A percentile compares a stretch with the other conserved stretches of the same genome.
Evolutionary conservation across 30 jellyfish, hydroid and myxozoan genomes (phyloP).

Genomic region (Pseudorhiza aurosa): DNA sequence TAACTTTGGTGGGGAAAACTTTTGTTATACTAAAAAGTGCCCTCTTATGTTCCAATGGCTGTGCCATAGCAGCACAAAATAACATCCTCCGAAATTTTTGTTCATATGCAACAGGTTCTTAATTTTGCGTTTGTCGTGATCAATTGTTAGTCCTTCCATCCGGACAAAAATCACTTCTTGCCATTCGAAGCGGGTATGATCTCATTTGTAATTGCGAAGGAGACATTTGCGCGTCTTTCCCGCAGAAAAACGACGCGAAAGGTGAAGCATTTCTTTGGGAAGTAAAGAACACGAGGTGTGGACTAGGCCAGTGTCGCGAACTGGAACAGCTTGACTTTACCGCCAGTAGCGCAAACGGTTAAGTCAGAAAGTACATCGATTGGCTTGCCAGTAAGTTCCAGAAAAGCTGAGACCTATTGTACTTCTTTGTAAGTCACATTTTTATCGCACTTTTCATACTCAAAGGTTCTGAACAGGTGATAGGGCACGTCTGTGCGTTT

Average conservation of each 20-base stretch:
- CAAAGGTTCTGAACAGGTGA: conserved; percentile 4
- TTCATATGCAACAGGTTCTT: no score
- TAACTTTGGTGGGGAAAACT: no score
- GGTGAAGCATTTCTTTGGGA: conserved; percentile 46
- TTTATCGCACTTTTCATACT: neutral
- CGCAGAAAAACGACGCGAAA: conserved; percentile 25
- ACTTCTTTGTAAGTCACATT: neutral
- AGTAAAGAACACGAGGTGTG: conserved; percentile 70
- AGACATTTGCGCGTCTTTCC: conserved; percentile 2
- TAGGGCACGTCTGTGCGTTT: neutral
- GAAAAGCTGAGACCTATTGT: neutral
- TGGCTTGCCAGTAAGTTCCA: neutral
- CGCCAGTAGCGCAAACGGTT: neutral
- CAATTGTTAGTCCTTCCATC: no score
- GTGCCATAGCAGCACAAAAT: no score
- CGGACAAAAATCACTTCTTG: no score
- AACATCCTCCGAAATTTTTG: no score
- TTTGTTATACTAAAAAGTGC: no score
- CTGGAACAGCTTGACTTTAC: neutral
- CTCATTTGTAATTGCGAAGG: conserved; percentile 14
- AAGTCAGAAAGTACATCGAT: neutral
- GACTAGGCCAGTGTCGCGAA: conserved; percentile 31
- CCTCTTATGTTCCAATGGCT: no score
- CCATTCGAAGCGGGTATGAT: no score
- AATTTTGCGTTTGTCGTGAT: no score